Conservation (phyloP, 2,888 invertebrate species). For the Lycophotia porphyrea region DNA sequence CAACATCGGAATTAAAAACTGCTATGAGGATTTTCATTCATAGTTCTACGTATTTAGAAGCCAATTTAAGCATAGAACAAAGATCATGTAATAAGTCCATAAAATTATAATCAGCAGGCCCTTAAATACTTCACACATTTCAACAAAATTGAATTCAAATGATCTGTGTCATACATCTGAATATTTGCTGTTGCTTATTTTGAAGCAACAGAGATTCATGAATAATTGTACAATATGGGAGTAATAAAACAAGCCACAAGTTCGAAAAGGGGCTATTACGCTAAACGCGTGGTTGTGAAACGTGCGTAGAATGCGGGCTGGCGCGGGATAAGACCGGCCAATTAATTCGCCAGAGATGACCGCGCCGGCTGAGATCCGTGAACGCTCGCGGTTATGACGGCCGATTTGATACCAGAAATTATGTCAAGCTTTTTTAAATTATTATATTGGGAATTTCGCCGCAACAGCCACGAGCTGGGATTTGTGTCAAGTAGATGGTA, state of each 20-base stretch:
- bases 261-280: conserved; percentile 56
- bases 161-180: conserved; percentile 29
- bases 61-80: neutral
- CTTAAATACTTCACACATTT: conserved; percentile 14
- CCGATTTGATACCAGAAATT: conserved; percentile 13
- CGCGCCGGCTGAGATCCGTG: conserved; percentile 33
- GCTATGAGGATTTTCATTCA: neutral
- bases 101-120: conserved; percentile 5
- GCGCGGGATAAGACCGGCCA: conserved; percentile 53
- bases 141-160: conserved; percentile 24
- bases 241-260: conserved; percentile 42
- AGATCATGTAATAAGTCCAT: conserved; percentile 1
- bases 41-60: neutral
- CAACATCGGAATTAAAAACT: neutral
- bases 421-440: neutral
- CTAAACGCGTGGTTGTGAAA: conserved; percentile 68
- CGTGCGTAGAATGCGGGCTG: conserved; percentile 71
- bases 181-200: conserved; percentile 18
- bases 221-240: conserved; percentile 52
- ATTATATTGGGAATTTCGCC: neutral
- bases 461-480: neutral
- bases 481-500: no score
- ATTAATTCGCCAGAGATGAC: conserved; percentile 76
- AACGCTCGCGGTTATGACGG: conserved; percentile 21
- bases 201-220: conserved; percentile 37